These are phyloP conservation scores for Drosophila fungiperda DNA, from an alignment of 2,888 invertebrate species.

Conservation along the genomic window DNA sequence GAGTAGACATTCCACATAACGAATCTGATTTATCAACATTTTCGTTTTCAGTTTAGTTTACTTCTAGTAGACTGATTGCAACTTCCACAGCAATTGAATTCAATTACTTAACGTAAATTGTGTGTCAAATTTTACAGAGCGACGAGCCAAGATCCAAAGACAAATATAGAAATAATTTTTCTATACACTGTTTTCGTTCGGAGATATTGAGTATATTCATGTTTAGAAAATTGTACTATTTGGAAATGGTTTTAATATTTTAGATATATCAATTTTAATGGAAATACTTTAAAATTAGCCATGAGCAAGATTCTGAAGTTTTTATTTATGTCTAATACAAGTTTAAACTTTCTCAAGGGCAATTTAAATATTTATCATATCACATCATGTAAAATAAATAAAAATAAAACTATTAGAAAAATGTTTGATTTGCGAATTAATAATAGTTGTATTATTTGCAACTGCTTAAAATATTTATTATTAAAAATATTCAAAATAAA, in stretches of 20 bases:
- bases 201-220: background rate
- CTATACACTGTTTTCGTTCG: slow-evolving; percentile 10
- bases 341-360: background rate
- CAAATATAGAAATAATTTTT: slow-evolving; percentile 50
- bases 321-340: background rate
- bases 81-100: slow-evolving; percentile 56
- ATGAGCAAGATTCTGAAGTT: background rate
- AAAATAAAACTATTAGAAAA: no score
- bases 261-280: background rate
- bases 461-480: no score
- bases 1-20: background rate
- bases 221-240: background rate
- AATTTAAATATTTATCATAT: background rate
- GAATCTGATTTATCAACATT: slow-evolving; percentile 8
- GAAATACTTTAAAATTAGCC: background rate
- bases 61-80: slow-evolving; percentile 2
- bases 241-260: background rate
- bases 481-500: no score
- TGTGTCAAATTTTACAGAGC: slow-evolving; percentile 50
- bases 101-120: slow-evolving; percentile 65
- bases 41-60: background rate
- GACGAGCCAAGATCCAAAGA: slow-evolving; percentile 20
- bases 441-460: background rate
- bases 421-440: background rate
- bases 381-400: background rate